Base-by-base conservation (phyloP, 2,888 invertebrate species). In the Neoscelio sp. region DNA sequence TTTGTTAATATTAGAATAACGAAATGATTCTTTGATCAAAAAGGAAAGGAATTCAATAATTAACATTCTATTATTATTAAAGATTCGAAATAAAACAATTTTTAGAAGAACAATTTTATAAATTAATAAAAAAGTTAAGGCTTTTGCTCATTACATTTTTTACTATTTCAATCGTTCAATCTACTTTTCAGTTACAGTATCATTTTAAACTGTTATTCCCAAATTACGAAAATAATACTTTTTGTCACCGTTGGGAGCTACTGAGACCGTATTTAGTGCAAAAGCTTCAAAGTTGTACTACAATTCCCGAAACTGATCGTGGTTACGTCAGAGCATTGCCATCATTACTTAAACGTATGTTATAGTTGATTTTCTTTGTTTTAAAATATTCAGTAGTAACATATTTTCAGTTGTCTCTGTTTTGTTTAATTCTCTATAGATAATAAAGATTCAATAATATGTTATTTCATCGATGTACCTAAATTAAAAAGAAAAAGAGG, bases 381-480 rank as follows among this genome's bases (percentile, higher is more conserved):
- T 13, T 5, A 40, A 8, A 13, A 4, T 33, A 8, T 10, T 40
- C 12, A 4, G 12, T 23, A n/a, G n/a, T n/a, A n/a, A n/a, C n/a
- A n/a, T 23, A 23, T 23, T 23, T 23, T 23, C 23, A 23, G 6
- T 23, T 23, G 6, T 23, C 6, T 23, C 3, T 4, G 13, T n/a
- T 33, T n/a, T 8, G 10, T 33, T 33, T 33, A 20, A 44, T 10
- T 46, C 18, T 46, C 1, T 48, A 12, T 48, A 52, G 52, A 60
- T 44, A 60, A 44, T n/a, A 60, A 60, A 8, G 58, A 60, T 15
- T 7, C 58, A 23, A 15, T 60, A 12, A 10, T 60, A 10, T 20
- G 12, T 2, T 60, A 46, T 17, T 12, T 62, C 17, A 46, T 46
- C 33, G 46, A 62, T 44, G 18, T 56, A 33, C 38, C 56, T 56